phyloP scores from a whole-genome alignment of 2,888 invertebrate species.

The Ferrisia virgata region DNA sequence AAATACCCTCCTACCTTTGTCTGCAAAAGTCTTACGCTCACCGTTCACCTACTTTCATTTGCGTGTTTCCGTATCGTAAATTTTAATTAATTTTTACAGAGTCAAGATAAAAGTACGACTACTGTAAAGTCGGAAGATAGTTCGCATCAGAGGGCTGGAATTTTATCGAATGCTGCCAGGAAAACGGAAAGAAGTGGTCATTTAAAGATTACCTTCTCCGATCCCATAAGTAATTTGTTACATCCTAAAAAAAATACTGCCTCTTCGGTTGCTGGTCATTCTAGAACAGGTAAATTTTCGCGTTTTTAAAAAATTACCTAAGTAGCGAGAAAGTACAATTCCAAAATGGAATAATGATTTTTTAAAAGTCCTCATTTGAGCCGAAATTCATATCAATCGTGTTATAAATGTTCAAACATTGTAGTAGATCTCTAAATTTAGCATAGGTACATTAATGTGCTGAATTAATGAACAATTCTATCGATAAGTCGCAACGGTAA shows the following conservation, averaged over 20 bases:
- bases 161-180: constrained; percentile 35
- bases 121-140: neutral
- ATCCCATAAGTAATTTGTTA: constrained; percentile 36
- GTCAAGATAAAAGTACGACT: constrained; percentile 10
- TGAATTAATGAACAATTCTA: too few species aligned
- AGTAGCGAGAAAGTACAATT: too few species aligned
- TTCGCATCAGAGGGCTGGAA: constrained; percentile 31
- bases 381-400: too few species aligned
- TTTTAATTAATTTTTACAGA: constrained; percentile 3
- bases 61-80: neutral
- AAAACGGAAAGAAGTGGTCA: constrained; percentile 28
- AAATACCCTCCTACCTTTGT: too few species aligned
- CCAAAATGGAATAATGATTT: neutral
- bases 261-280: neutral
- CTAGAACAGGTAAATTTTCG: neutral
- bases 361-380: neutral
- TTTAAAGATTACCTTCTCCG: constrained; percentile 36
- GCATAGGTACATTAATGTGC: too few species aligned
- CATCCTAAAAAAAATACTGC: neutral
- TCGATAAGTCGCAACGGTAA: too few species aligned
- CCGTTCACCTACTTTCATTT: too few species aligned
- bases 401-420: too few species aligned
- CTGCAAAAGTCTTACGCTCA: neutral
- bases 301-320: neutral
- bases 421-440: too few species aligned